Evolutionary conservation across 2,113 vertebrate species (phyloP).

Genomic region (Corapipo altera): DNA sequence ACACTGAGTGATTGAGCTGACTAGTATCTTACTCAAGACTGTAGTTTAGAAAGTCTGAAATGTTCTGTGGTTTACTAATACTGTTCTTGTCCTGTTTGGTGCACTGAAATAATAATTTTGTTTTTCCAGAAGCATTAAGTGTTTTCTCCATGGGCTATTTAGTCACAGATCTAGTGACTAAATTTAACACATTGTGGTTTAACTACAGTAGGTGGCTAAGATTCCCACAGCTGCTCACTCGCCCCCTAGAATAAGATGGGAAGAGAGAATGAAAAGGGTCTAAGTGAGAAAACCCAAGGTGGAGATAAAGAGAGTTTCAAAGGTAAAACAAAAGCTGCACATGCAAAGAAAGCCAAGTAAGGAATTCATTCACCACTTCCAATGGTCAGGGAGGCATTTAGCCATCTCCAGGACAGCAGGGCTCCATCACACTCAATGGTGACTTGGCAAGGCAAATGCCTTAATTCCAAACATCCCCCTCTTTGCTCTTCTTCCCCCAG

Average conservation of each 20-base stretch:
- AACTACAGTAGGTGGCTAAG: neutral
- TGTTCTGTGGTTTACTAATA: neutral
- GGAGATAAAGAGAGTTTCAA: neutral
- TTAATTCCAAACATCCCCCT: neutral
- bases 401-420: neutral
- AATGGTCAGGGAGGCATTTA: neutral
- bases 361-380: neutral
- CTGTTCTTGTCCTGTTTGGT: neutral
- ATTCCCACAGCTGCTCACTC: fast-evolving
- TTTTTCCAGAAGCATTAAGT: neutral
- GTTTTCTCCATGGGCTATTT: neutral
- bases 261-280: neutral
- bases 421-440: neutral
- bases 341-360: neutral
- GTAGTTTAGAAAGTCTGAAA: neutral
- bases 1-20: neutral
- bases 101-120: neutral
- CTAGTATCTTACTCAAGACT: neutral
- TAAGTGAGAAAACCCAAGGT: neutral
- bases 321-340: neutral
- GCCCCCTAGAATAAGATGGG: neutral
- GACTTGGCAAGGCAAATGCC: neutral
- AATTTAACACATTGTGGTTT: neutral
- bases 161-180: neutral
- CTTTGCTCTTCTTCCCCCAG: neutral